Conservation (phyloP, 2,797 vertebrate genomes). For the Sebastes flavidus region DNA sequence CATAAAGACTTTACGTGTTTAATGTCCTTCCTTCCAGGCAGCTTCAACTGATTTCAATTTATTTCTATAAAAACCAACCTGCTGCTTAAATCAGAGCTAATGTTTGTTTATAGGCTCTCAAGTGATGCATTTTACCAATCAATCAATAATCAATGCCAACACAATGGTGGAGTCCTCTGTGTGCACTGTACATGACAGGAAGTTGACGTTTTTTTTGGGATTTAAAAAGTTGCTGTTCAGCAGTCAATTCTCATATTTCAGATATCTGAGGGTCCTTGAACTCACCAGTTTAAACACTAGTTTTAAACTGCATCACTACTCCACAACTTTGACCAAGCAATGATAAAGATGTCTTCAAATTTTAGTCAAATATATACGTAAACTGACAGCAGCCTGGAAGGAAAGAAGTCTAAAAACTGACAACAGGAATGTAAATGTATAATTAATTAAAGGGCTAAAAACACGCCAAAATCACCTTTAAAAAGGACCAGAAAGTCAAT, state of each 20-base stretch:
- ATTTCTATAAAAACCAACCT: neutral
- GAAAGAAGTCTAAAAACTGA: neutral
- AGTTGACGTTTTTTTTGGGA: neutral
- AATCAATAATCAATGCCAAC: too few relatives aligned
- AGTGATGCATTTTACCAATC: too few relatives aligned
- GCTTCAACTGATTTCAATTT: neutral
- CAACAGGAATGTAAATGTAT: neutral
- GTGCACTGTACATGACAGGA: neutral
- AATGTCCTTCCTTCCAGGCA: neutral
- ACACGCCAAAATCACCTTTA: neutral
- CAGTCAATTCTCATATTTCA: neutral
- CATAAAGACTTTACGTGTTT: neutral
- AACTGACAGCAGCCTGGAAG: neutral
- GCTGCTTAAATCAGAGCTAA: neutral
- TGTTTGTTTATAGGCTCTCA: too few relatives aligned
- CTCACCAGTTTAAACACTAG: neutral
- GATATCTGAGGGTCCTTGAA: neutral
- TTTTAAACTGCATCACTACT: neutral
- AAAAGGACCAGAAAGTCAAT: neutral
- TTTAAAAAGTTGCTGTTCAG: neutral
- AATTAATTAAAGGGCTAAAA: neutral
- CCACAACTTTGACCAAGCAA: neutral
- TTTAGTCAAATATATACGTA: neutral
- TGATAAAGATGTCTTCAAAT: too few relatives aligned
- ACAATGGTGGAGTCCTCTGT: too few relatives aligned